A percentile compares a stretch with the other conserved stretches of the same genome.
Evolutionary conservation across 2,888 invertebrate genomes (phyloP).

Genomic region (Lasioglossum lativentre): DNA sequence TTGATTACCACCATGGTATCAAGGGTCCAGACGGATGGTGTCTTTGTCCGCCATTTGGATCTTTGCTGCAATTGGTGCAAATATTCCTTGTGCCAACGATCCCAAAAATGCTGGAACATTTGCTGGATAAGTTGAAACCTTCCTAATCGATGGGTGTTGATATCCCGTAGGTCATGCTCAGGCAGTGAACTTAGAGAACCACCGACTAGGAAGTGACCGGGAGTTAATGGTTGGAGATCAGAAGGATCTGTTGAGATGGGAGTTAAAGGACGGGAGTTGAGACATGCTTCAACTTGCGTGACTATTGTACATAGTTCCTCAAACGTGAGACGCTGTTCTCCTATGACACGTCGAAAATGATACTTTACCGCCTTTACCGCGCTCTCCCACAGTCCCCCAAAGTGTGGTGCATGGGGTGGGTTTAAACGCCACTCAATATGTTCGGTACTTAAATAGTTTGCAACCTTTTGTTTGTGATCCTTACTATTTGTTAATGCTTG

Average conservation of each 20-base stretch:
- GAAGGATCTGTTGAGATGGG: neutral
- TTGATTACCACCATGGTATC: too few species aligned
- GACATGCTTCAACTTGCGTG: neutral
- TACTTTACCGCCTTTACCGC: neutral
- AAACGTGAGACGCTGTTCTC: neutral
- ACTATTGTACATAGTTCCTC: neutral
- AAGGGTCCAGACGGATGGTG: too few species aligned
- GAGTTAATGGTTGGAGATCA: neutral
- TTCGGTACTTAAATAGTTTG: neutral
- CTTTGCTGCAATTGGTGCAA: too few species aligned
- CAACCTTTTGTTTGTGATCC: neutral
- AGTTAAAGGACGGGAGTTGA: neutral
- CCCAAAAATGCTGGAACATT: too few species aligned
- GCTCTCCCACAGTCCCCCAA: slow-evolving; percentile 31
- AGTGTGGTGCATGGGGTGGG: slow-evolving; percentile 20
- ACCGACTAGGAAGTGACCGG: neutral
- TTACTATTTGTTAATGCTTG: neutral
- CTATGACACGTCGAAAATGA: neutral
- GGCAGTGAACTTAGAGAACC: too few species aligned
- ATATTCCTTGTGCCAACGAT: too few species aligned
- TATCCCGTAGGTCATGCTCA: too few species aligned
- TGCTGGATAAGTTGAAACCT: too few species aligned
- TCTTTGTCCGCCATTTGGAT: too few species aligned
- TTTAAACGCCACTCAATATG: slow-evolving; percentile 14
- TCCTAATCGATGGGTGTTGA: too few species aligned